These are phyloP conservation scores for Catostomus latipinnis DNA, from an alignment of 2,797 vertebrate genomes.

Conservation along the genomic window DNA sequence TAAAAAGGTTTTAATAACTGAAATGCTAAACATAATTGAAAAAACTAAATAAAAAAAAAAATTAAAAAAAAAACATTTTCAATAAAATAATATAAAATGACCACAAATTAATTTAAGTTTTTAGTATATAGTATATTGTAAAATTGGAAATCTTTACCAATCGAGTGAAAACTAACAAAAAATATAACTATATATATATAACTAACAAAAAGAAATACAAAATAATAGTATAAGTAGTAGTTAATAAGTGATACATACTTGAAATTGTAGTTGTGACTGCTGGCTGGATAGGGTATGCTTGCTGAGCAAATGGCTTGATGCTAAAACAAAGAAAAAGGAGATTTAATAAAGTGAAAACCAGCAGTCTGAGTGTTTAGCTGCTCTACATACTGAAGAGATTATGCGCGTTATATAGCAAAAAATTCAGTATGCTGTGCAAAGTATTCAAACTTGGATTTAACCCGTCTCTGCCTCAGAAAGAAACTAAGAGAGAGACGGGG, in stretches of 20 bases:
- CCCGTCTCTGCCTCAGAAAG: conserved; percentile 17
- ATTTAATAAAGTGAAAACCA: conserved; percentile 7
- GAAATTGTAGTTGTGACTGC: conserved; percentile 93
- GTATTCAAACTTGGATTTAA: conserved; percentile 37
- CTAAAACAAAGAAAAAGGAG: conserved; percentile 75
- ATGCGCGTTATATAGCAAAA: conserved; percentile 7
- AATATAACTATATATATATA: no score
- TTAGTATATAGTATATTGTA: no score
- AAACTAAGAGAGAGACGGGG: no score
- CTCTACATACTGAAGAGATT: conserved; percentile 26
- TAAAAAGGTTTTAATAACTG: no score
- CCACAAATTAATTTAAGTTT: no score
- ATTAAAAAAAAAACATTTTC: no score
- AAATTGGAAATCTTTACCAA: no score
- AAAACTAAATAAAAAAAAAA: no score
- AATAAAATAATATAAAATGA: no score
- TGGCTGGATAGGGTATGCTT: conserved; percentile 95
- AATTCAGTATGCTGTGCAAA: conserved; percentile 13
- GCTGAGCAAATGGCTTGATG: conserved; percentile 97
- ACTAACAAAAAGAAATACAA: no score
- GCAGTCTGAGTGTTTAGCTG: not conserved
- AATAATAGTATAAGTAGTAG: not conserved
- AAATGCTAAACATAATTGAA: no score
- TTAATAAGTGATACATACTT: conserved; percentile 78
- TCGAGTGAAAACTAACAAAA: no score